phyloP scores from a whole-genome alignment of 2,113 vertebrate genomes.

The Lophius piscatorius region DNA sequence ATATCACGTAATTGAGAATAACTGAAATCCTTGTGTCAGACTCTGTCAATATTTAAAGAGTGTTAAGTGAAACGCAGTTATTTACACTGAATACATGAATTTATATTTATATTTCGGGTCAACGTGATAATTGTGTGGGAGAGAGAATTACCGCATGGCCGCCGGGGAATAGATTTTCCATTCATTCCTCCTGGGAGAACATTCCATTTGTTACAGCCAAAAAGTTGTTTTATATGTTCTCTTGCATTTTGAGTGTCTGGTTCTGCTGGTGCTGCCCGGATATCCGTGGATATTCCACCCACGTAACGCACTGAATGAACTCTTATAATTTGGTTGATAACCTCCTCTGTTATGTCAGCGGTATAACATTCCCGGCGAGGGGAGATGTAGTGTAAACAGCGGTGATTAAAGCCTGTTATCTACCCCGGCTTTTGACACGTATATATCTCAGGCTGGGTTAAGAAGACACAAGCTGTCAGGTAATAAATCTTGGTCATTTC shows the following conservation, averaged over 20 bases:
- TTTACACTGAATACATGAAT: not conserved
- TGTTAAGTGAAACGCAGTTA: conserved; percentile 1
- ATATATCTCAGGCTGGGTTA: conserved; percentile 53
- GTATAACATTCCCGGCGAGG: conserved; percentile 56
- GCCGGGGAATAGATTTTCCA: too few relatives aligned
- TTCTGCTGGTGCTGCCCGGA: conserved; percentile 9
- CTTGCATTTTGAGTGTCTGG: not conserved
- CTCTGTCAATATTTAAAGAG: not conserved
- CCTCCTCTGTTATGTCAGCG: conserved; percentile 62
- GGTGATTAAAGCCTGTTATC: conserved; percentile 68
- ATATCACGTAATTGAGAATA: not conserved
- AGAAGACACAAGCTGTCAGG: conserved; percentile 58
- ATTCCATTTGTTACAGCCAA: not conserved
- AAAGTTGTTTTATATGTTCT: not conserved
- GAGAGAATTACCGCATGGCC: too few relatives aligned
- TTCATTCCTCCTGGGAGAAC: conserved; percentile 5
- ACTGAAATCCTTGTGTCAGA: not conserved
- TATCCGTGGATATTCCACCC: conserved; percentile 42
- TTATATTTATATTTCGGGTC: conserved; percentile 5
- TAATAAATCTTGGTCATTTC: conserved; percentile 63
- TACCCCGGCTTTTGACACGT: conserved; percentile 63
- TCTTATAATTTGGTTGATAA: conserved; percentile 67
- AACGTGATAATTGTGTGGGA: conserved; percentile 2
- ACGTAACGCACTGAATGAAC: conserved; percentile 50
- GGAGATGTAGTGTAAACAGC: conserved; percentile 63